Evolutionary conservation across 2,888 invertebrate species (phyloP), one percentile per base, ranked within the genome.

Genomic region (Acheta domesticus): DNA sequence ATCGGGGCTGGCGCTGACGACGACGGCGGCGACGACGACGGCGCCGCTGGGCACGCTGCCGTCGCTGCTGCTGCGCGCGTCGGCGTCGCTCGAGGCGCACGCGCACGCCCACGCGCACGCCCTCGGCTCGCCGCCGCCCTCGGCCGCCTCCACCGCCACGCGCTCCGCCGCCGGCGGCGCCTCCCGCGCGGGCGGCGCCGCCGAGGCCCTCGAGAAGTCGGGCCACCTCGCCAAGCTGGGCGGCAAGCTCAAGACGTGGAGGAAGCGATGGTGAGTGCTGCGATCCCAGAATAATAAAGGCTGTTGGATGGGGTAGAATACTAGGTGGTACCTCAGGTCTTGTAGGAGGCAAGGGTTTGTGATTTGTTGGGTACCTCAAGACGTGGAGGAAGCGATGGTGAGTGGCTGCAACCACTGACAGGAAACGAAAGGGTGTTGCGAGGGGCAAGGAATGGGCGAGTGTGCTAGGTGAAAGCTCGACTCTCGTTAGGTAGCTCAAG

Each of bases 181-280:
- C 16, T 11, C 80, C 79, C 74, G 78, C 80, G 49, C 79, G 80
- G 73, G 74, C 82, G 76, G 77, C 81, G 79, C 82, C 83, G 83
- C 86, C 80, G 95, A 95, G 85, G 93, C 94, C 1, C 86, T 97
- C 78, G 98, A 98, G 86, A 97, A 97, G 87, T 91, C 90, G 84
- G 97, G 97, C 1, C 96, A 96, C 85, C 89, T 97, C 75, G 95
- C 95, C 75, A 96, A 96, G 86, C 89, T 96, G 83, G 97, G 98
- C 23, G 98, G 98, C 36, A 97, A 98, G 86, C 89, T 98, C 48
- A 98, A 98, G 88, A 98, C 97, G 0, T 97, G 98, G 97, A 91
- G 97, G 84, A 95, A 97, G 85, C 90, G 98, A 84, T 99, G 97
- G 95, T 50, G 62, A 50, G 62, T 23, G 23, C 23, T 23, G 2